A percentile compares a stretch with the other conserved stretches of the same genome.
Conservation (phyloP, 2,113 vertebrate genomes). For the Phoxinus phoxinus region DNA sequence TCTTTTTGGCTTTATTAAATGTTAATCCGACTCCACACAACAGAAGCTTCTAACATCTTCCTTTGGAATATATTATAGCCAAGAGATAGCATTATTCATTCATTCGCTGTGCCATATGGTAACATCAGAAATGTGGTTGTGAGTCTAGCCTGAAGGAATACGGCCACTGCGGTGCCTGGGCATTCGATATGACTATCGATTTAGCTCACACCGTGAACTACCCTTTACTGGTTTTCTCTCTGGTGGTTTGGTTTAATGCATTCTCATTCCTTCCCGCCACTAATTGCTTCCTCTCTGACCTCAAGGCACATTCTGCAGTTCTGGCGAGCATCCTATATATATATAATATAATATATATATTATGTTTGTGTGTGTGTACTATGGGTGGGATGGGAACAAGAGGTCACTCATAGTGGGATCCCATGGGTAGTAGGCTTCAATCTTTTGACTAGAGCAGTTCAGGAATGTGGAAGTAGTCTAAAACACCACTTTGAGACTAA, state of each 20-base stretch:
- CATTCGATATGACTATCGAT: conserved; percentile 52
- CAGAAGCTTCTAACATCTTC: not conserved
- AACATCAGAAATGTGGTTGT: conserved; percentile 12
- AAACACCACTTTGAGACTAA: not conserved
- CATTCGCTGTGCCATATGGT: not conserved
- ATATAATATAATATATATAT: not conserved
- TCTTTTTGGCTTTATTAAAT: not conserved
- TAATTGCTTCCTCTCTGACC: conserved; percentile 60
- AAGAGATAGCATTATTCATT: not conserved
- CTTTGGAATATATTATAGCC: not conserved
- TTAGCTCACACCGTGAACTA: conserved; percentile 48
- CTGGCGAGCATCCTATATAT: not conserved
- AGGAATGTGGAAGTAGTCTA: not conserved
- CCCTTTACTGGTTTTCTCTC: conserved; percentile 38
- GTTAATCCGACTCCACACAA: not conserved
- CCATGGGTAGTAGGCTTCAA: not conserved
- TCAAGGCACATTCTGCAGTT: conserved; percentile 1
- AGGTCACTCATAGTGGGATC: conserved; percentile 6
- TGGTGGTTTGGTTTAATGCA: conserved; percentile 21
- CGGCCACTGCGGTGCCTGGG: not conserved
- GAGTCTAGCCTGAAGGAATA: conserved; percentile 33
- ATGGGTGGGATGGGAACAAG: not conserved
- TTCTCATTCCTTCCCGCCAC: conserved; percentile 40
- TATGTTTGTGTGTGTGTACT: not conserved
- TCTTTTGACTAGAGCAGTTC: not conserved